Conservation (phyloP, 1,140 invertebrate genomes). For the Zaprionus kolodkinae region DNA sequence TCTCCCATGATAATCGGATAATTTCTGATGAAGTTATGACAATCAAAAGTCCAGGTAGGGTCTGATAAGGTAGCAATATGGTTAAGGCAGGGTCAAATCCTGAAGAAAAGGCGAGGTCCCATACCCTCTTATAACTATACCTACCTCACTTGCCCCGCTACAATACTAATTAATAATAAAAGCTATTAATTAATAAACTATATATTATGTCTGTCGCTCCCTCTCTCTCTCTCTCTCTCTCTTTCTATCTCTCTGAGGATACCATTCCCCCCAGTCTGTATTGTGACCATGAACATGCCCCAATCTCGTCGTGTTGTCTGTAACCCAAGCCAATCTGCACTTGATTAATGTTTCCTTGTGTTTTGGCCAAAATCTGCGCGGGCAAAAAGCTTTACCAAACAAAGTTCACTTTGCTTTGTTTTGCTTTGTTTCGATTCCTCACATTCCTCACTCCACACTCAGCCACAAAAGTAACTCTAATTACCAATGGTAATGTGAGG, state of each 20-base stretch:
- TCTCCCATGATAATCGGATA: no score
- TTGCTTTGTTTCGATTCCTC: constrained; percentile 17
- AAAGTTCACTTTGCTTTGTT: constrained; percentile 22
- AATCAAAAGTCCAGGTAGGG: no score
- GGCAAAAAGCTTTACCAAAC: constrained; percentile 7
- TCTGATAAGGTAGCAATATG: no score
- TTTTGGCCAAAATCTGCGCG: constrained; percentile 17
- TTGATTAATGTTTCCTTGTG: constrained; percentile 43
- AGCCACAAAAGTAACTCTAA: constrained; percentile 49
- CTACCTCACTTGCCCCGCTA: background rate
- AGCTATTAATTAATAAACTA: constrained; percentile 12
- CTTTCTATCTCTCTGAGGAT: background rate
- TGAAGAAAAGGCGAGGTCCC: no score
- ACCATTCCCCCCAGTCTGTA: background rate
- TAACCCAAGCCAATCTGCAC: constrained; percentile 15
- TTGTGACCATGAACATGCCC: background rate
- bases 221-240: background rate
- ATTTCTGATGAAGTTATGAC: no score
- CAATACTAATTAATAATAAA: constrained; percentile 4
- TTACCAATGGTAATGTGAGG: constrained; percentile 72
- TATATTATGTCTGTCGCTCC: background rate
- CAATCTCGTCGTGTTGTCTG: background rate
- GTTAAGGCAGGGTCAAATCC: no score
- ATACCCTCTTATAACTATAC: background rate
- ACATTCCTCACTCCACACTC: background rate